These are phyloP conservation scores for Nanorana parkeri DNA, from an alignment of 2,113 vertebrate species.

Conservation along the genomic window DNA sequence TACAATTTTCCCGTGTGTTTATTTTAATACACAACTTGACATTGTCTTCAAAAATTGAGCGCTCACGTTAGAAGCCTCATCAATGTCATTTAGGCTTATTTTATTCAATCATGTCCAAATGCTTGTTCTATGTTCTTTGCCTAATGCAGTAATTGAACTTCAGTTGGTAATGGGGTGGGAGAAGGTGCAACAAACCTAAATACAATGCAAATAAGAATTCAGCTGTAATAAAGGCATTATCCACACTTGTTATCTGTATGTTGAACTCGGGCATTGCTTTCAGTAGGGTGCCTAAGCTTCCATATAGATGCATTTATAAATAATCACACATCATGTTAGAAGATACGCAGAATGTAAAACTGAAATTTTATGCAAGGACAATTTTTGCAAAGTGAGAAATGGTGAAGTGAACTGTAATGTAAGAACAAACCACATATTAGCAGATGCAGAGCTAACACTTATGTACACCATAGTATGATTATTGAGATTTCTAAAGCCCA, in stretches of 20 bases:
- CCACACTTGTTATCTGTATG: not conserved
- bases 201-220: not conserved
- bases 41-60: constrained; percentile 49
- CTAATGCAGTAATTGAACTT: constrained; percentile 11
- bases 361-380: too few species aligned
- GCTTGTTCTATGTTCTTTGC: not conserved
- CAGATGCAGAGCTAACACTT: too few species aligned
- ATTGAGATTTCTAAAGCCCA: too few species aligned
- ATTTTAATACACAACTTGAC: constrained; percentile 43
- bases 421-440: too few species aligned
- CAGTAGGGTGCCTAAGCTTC: too few species aligned
- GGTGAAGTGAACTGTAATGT: too few species aligned
- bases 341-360: too few species aligned
- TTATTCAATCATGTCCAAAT: constrained; percentile 20
- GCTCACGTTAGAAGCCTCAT: constrained; percentile 42
- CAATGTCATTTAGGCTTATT: constrained; percentile 42
- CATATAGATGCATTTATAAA: too few species aligned
- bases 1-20: constrained; percentile 48
- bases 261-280: too few species aligned
- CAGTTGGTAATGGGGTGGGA: not conserved
- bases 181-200: constrained; percentile 2
- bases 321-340: too few species aligned
- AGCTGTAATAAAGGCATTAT: not conserved
- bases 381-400: too few species aligned
- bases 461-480: too few species aligned